Evolutionary conservation across 2,888 invertebrate genomes (phyloP), one percentile per base, ranked within the genome.

Genomic region (Torymus tubicola): DNA sequence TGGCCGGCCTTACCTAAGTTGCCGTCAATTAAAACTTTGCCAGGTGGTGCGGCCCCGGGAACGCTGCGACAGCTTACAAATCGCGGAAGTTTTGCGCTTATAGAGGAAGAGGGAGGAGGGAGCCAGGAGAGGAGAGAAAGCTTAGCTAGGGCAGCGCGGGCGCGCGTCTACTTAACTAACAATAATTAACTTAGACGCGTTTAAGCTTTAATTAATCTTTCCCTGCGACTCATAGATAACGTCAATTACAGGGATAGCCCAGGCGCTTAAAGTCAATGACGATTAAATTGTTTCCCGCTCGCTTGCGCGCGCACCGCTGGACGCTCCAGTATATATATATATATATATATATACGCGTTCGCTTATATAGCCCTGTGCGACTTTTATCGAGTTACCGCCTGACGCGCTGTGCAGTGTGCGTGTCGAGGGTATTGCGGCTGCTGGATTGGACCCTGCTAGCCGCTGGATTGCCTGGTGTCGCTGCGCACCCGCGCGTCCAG

Each of bases 11-110:
- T 60, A 12, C 81, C 83, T 83, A 85, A 86, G 84, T 86, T 84
- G 83, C 83, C 84, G 85, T 86, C 87, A 86, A 87, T 87, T 87
- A 87, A 88, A 88, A 88, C 85, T 87, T 88, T 85, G 81, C 84
- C 85, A 84, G 85, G 85, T 86, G 80, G 84, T 84, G 85, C 84
- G 84, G 85, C 84, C 84, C 71, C 71, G 60, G 68, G 67, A 21
- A 10, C 58, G 11, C 70, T 58, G 65, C 80, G 84, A 85, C 84
- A 81, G 83, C 83, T 84, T 83, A 84, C 84, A 84, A 85, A 85
- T 84, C 83, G 83, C 78, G 72, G 78, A 85, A 85, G 83, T 85
- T 86, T 82, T 74, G 81, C 77, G 74, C 42, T 42, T 5, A 42
- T 42, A 42, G 42, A 24, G 18, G 75, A 21, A 24, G 31, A 0